A percentile compares a stretch with the other conserved stretches of the same genome.
Evolutionary conservation across 2,888 invertebrate genomes (phyloP).

Genomic region (Sicus ferrugineus): DNA sequence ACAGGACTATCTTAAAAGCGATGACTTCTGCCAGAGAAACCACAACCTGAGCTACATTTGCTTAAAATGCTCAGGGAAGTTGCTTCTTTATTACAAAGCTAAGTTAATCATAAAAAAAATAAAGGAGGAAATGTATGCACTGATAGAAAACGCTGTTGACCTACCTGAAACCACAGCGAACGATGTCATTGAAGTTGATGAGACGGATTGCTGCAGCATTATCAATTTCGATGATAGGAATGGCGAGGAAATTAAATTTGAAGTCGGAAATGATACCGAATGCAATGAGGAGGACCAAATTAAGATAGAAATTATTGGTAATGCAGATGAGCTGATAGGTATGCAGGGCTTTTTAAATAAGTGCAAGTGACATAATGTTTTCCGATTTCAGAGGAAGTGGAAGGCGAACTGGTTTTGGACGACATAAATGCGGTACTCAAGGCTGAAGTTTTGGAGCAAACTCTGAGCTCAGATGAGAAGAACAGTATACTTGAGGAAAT

Average conservation of each 20-base stretch:
- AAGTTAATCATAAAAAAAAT: constrained; percentile 48
- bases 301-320: constrained; percentile 27
- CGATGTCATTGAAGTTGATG: neutral
- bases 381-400: constrained; percentile 41
- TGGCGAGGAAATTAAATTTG: constrained; percentile 31
- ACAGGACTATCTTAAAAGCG: constrained; percentile 43
- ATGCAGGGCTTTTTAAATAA: neutral
- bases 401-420: constrained; percentile 49
- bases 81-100: constrained; percentile 50
- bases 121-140: constrained; percentile 46
- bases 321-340: constrained; percentile 6
- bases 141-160: constrained; percentile 39
- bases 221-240: neutral
- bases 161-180: neutral
- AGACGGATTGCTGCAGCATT: neutral
- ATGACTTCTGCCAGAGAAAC: constrained; percentile 27
- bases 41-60: constrained; percentile 45
- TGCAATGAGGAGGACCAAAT: constrained; percentile 28
- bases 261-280: constrained; percentile 11
- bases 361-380: neutral
- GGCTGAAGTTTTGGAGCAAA: constrained; percentile 1
- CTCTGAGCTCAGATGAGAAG: neutral
- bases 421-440: constrained; percentile 14
- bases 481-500: constrained; percentile 21
- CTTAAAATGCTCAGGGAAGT: constrained; percentile 49